Percentiles rank a stretch among this genome's conserved stretches.
phyloP scores from a whole-genome alignment of 2,113 vertebrate genomes.

The Oplegnathus fasciatus region DNA sequence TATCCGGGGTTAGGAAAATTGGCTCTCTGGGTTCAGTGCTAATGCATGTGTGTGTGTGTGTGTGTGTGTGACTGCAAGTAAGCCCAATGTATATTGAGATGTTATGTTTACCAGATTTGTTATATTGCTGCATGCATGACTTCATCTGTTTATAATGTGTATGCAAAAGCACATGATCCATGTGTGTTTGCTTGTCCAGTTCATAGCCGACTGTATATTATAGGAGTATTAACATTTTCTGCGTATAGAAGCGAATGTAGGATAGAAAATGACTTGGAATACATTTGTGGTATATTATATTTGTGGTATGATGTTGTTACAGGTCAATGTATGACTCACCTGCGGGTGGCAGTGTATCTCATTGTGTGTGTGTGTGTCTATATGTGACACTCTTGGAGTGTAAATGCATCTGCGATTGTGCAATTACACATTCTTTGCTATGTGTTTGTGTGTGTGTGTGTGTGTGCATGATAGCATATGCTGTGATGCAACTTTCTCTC shows the following conservation, averaged over 20 bases:
- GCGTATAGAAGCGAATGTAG: not conserved
- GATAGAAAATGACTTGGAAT: not conserved
- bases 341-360: slow-evolving; percentile 58
- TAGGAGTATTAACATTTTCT: not conserved
- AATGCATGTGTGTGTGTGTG: slow-evolving; percentile 1
- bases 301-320: not conserved
- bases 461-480: slow-evolving; percentile 16
- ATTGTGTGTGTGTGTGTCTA: not conserved
- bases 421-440: slow-evolving; percentile 3
- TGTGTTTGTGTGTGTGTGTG: slow-evolving; percentile 34
- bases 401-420: not conserved
- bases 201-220: not conserved
- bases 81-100: not conserved
- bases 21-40: not conserved
- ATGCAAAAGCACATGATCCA: not conserved
- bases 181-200: slow-evolving; percentile 5
- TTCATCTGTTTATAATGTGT: slow-evolving; percentile 29
- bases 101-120: slow-evolving; percentile 10
- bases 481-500: slow-evolving; percentile 18
- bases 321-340: slow-evolving; percentile 14
- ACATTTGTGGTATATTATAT: not conserved
- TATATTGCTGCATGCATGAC: slow-evolving; percentile 35
- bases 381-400: not conserved
- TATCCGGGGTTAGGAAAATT: slow-evolving; percentile 33
- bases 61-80: slow-evolving; percentile 21